A percentile compares a stretch with the other conserved stretches of the same genome.
These are phyloP conservation scores for Haliaeetus leucogaster DNA, from an alignment of 2,113 vertebrate genomes.

Conservation along the genomic window DNA sequence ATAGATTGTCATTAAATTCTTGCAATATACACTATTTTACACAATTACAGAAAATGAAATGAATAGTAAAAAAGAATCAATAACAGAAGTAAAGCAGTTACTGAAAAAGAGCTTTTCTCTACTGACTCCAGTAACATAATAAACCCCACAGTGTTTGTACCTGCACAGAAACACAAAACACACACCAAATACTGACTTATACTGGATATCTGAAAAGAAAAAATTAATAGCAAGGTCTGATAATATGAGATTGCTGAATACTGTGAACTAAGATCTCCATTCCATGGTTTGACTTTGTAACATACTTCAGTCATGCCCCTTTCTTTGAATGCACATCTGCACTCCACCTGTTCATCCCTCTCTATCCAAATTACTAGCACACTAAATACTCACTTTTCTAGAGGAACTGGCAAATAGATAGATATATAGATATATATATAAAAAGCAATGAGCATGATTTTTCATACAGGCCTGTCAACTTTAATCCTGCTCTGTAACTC, in stretches of 20 bases:
- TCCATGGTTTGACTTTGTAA: background rate
- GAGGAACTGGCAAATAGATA: background rate
- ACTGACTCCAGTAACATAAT: background rate
- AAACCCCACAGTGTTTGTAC: background rate
- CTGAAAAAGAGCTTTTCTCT: conserved; percentile 14
- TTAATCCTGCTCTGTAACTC: background rate
- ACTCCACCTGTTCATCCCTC: background rate
- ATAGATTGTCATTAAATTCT: conserved; percentile 22
- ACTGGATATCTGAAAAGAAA: background rate
- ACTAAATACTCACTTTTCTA: background rate
- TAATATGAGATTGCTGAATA: background rate
- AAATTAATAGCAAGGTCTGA: background rate
- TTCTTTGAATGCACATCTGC: background rate
- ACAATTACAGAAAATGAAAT: conserved; percentile 48
- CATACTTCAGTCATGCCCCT: background rate
- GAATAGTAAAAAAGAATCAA: conserved; percentile 15
- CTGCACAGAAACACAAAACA: background rate
- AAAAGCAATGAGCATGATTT: background rate
- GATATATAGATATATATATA: background rate
- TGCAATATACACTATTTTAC: background rate
- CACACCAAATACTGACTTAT: background rate
- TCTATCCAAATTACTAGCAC: background rate
- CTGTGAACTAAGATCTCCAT: background rate
- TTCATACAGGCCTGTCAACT: background rate
- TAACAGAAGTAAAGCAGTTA: conserved; percentile 28